Conservation (phyloP, 2,888 invertebrate species). For the Papilio demoleus region DNA sequence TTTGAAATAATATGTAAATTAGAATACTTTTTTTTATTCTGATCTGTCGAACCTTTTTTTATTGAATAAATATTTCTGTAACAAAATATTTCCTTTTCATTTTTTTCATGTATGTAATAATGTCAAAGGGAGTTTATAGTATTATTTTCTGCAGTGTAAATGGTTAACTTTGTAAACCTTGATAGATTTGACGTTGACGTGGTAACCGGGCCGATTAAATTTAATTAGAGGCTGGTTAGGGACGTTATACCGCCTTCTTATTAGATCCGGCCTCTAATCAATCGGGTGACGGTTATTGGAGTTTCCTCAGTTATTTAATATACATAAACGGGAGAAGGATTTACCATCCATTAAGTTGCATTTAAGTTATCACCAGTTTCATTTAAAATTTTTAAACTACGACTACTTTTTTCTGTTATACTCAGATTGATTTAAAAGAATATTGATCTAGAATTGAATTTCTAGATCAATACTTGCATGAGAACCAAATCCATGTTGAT, state of each 20-base stretch:
- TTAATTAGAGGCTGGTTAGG: conserved; percentile 31
- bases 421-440: neutral
- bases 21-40: neutral
- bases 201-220: conserved; percentile 15
- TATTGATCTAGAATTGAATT: neutral
- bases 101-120: no score
- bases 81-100: no score
- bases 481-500: neutral
- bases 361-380: neutral
- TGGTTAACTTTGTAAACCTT: conserved; percentile 1
- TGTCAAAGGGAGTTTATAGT: neutral
- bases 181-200: conserved; percentile 20
- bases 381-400: neutral
- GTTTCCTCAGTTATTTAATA: conserved; percentile 26
- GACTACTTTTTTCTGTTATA: no score
- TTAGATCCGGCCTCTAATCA: conserved; percentile 34
- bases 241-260: conserved; percentile 32
- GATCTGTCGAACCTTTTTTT: no score
- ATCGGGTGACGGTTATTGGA: conserved; percentile 27
- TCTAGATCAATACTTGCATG: neutral
- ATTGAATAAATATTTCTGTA: no score
- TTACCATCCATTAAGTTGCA: neutral
- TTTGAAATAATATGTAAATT: no score
- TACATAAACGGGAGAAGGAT: neutral
- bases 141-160: neutral